These are phyloP conservation scores for Istiophorus platypterus DNA, from an alignment of 2,113 vertebrate genomes.

Conservation along the genomic window DNA sequence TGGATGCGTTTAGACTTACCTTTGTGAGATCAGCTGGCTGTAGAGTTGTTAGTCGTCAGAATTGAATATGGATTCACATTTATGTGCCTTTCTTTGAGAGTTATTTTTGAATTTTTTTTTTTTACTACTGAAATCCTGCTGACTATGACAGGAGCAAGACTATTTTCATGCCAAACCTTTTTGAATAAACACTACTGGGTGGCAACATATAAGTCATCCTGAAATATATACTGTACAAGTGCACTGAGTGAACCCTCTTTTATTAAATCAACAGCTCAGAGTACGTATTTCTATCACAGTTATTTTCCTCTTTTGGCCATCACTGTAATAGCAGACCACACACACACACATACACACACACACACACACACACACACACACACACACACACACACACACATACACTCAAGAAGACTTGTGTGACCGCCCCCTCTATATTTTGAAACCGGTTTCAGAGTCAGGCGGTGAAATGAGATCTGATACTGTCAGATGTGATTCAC, in stretches of 20 bases:
- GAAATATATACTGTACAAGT: conserved; percentile 23
- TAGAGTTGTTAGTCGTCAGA: no score
- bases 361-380: not conserved
- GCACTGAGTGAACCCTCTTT: conserved; percentile 30
- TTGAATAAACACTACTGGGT: not conserved
- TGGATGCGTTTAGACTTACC: no score
- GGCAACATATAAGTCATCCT: conserved; percentile 12
- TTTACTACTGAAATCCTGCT: not conserved
- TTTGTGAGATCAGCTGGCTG: no score
- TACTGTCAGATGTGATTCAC: conserved; percentile 47
- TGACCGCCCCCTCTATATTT: conserved; percentile 21
- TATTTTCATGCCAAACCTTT: not conserved
- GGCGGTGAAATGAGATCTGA: conserved; percentile 62
- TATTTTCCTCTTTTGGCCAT: conserved; percentile 35
- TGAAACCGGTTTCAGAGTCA: conserved; percentile 31
- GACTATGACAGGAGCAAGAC: not conserved
- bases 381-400: not conserved
- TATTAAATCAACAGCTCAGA: conserved; percentile 27
- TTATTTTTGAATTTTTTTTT: not conserved
- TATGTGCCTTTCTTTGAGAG: not conserved
- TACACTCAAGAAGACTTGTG: not conserved
- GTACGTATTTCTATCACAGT: conserved; percentile 21
- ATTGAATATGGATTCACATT: not conserved
- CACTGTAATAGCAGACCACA: not conserved
- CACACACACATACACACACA: not conserved